Percentiles rank a stretch among this genome's conserved stretches.
Evolutionary conservation across 2,888 invertebrate genomes (phyloP).

Genomic region (Spilarctia lutea): DNA sequence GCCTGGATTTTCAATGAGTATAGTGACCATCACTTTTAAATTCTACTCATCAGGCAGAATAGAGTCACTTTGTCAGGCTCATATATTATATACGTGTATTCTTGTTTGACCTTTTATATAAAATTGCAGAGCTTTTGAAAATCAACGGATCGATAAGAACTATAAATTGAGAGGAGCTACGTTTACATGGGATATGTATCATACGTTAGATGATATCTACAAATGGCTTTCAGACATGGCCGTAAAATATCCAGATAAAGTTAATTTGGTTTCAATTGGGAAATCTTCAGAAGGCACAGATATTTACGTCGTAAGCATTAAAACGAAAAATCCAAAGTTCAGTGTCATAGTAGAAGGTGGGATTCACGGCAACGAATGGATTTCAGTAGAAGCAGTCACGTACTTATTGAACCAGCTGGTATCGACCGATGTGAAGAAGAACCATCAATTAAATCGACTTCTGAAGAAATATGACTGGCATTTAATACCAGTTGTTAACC

Average conservation of each 20-base stretch:
- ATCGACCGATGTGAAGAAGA: slow-evolving; percentile 60
- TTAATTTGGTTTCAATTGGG: slow-evolving; percentile 72
- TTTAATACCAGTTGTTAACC: slow-evolving; percentile 90
- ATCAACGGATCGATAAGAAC: slow-evolving; percentile 58
- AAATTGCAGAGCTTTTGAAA: slow-evolving; percentile 66
- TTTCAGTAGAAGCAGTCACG: slow-evolving; percentile 87
- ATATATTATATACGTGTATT: too few species aligned
- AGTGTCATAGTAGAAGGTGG: slow-evolving; percentile 87
- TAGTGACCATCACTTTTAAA: too few species aligned
- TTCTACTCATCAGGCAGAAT: too few species aligned
- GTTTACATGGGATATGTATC: slow-evolving; percentile 85
- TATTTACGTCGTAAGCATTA: slow-evolving; percentile 66
- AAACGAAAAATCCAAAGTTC: slow-evolving; percentile 56
- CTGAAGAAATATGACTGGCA: slow-evolving; percentile 88
- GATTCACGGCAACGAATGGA: slow-evolving; percentile 92
- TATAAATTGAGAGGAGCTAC: slow-evolving; percentile 49
- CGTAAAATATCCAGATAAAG: slow-evolving; percentile 67
- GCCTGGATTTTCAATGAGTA: too few species aligned
- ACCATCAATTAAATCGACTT: slow-evolving; percentile 66
- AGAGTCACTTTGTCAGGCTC: too few species aligned
- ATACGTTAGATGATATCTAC: slow-evolving; percentile 86
- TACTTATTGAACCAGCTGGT: slow-evolving; percentile 86
- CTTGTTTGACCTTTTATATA: background rate
- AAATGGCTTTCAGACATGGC: slow-evolving; percentile 85
- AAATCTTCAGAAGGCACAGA: slow-evolving; percentile 76